A percentile compares a stretch with the other conserved stretches of the same genome.
Evolutionary conservation across 2,888 invertebrate genomes (phyloP).

Genomic region (Lasioglossum villosulum): DNA sequence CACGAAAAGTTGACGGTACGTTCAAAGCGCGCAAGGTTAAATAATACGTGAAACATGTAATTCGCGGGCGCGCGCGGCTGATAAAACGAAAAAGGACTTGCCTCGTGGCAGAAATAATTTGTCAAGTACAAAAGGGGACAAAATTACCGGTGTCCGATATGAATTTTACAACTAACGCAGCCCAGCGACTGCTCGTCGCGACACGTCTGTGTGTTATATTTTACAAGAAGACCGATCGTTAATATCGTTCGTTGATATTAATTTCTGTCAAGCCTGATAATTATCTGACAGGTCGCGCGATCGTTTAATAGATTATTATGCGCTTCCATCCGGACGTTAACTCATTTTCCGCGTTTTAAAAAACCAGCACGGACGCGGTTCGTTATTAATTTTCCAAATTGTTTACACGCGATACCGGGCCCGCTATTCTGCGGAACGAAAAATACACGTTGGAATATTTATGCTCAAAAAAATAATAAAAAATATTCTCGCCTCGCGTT

Average conservation of each 20-base stretch:
- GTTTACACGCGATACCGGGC: conserved; percentile 36
- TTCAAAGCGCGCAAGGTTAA: conserved; percentile 18
- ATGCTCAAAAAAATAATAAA: conserved; percentile 16
- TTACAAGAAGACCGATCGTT: conserved; percentile 60
- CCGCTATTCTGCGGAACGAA: conserved; percentile 27
- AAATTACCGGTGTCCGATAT: conserved; percentile 55
- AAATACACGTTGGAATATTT: conserved; percentile 42
- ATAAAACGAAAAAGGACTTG: conserved; percentile 51
- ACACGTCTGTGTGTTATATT: conserved; percentile 41
- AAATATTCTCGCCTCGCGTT: conserved; percentile 26
- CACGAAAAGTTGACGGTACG: neutral
- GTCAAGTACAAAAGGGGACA: conserved; percentile 48
- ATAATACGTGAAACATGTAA: conserved; percentile 39
- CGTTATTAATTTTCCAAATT: conserved; percentile 49
- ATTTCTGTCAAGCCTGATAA: conserved; percentile 64
- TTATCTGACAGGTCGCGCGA: conserved; percentile 65
- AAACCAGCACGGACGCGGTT: conserved; percentile 35
- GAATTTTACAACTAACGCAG: conserved; percentile 54
- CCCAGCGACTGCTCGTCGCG: conserved; percentile 39
- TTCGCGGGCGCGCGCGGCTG: conserved; percentile 28
- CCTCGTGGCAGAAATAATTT: conserved; percentile 53
- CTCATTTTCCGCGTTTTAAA: conserved; percentile 62
- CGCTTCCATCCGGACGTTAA: conserved; percentile 59
- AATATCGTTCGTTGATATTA: conserved; percentile 69
- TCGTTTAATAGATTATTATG: conserved; percentile 69